A percentile compares a stretch with the other conserved stretches of the same genome.
Evolutionary conservation across 2,797 vertebrate species (phyloP).

Genomic region (Odontamblyopus rebecca): DNA sequence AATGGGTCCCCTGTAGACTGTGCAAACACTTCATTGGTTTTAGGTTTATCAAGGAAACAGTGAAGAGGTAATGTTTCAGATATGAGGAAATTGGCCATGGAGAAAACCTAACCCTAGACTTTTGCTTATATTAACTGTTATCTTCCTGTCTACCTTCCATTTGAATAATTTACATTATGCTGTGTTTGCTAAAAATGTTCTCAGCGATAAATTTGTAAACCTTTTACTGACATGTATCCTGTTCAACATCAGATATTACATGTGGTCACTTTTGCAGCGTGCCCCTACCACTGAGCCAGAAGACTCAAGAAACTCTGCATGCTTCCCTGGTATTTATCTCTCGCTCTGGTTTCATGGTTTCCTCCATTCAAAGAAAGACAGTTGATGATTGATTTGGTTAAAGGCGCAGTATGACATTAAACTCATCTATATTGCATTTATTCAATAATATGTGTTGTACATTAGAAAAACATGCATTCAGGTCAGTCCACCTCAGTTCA

Average conservation of each 20-base stretch:
- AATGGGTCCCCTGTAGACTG: no score
- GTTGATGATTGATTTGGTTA: not conserved
- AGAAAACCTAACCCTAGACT: not conserved
- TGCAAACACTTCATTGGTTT: not conserved
- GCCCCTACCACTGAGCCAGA: no score
- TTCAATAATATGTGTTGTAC: no score
- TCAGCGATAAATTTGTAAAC: not conserved
- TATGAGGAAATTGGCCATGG: not conserved
- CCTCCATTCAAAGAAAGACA: not conserved
- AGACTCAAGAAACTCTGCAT: no score
- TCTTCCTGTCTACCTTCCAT: not conserved
- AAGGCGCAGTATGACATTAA: not conserved
- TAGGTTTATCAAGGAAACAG: not conserved
- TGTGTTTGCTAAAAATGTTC: not conserved
- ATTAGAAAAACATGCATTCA: no score
- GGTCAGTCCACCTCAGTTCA: no score
- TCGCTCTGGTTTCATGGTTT: not conserved
- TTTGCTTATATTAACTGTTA: not conserved
- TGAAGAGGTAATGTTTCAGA: not conserved
- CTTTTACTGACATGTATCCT: not conserved
- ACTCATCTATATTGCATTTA: no score
- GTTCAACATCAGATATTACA: no score
- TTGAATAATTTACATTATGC: not conserved
- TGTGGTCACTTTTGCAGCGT: not conserved
- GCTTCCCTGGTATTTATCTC: not conserved